Conservation (phyloP, 2,113 vertebrate genomes). For the Dasyurus viverrinus region DNA sequence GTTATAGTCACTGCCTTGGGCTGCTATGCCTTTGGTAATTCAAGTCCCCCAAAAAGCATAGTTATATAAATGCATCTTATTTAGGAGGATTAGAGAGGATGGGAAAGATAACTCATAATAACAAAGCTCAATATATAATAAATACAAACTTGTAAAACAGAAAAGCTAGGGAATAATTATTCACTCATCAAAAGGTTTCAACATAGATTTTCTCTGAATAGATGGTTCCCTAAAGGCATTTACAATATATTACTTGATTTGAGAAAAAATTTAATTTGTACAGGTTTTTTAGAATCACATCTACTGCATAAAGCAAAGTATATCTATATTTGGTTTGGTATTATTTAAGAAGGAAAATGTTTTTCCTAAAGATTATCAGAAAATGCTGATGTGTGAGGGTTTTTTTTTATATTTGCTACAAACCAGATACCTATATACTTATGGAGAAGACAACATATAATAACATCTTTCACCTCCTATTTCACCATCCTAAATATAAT, state of each 20-base stretch:
- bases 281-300: slow-evolving; percentile 24
- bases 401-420: slow-evolving; percentile 25
- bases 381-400: slow-evolving; percentile 38
- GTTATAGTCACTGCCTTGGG: slow-evolving; percentile 15
- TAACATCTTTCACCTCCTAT: background rate
- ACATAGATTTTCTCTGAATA: slow-evolving; percentile 33
- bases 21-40: slow-evolving; percentile 25
- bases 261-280: slow-evolving; percentile 27
- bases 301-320: slow-evolving; percentile 9
- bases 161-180: slow-evolving; percentile 45
- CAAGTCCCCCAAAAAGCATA: slow-evolving; percentile 34
- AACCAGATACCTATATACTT: slow-evolving; percentile 15
- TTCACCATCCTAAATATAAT: background rate
- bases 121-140: slow-evolving; percentile 23
- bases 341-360: slow-evolving; percentile 39
- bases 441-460: slow-evolving; percentile 31
- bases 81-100: background rate
- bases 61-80: slow-evolving; percentile 13
- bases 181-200: slow-evolving; percentile 40
- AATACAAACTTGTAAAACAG: slow-evolving; percentile 42
- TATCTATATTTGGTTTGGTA: background rate
- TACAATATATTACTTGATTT: slow-evolving; percentile 24
- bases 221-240: slow-evolving; percentile 17
- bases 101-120: background rate
- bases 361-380: slow-evolving; percentile 41